phyloP scores from a whole-genome alignment of 2,888 invertebrate species.

The Phania funesta region DNA sequence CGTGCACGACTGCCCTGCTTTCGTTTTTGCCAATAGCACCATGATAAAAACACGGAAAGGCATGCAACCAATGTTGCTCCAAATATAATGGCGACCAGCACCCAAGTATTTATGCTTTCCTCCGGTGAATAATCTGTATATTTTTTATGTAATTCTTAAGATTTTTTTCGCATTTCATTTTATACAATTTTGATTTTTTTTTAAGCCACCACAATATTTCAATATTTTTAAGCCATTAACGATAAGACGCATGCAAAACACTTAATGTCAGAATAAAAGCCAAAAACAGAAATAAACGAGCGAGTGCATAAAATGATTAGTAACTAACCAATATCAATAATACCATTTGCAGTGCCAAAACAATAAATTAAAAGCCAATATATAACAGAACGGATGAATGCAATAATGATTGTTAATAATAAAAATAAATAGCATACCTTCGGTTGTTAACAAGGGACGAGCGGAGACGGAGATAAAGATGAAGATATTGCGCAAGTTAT shows the following conservation, averaged over 20 bases:
- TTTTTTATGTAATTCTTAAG: constrained; percentile 24
- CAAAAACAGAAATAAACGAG: constrained; percentile 28
- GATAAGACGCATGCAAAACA: constrained; percentile 49
- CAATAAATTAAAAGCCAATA: constrained; percentile 47
- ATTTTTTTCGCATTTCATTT: not conserved
- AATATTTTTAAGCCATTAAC: constrained; percentile 46
- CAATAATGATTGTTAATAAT: not conserved
- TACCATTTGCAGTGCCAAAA: constrained; percentile 25
- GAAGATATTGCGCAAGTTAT: too few species aligned
- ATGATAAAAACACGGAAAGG: constrained; percentile 84
- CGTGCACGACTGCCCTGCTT: constrained; percentile 81
- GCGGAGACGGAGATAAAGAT: too few species aligned
- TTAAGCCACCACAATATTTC: constrained; percentile 61
- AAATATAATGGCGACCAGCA: constrained; percentile 78
- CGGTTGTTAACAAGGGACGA: too few species aligned
- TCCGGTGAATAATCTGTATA: constrained; percentile 75
- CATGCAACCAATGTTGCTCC: constrained; percentile 81
- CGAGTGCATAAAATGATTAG: constrained; percentile 41
- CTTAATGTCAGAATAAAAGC: constrained; percentile 18
- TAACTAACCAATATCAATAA: constrained; percentile 13
- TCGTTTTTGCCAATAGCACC: constrained; percentile 81
- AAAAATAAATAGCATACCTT: not conserved
- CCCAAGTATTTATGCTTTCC: constrained; percentile 77
- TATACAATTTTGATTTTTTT: constrained; percentile 41
- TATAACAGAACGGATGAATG: constrained; percentile 19